Evolutionary conservation across 2,888 invertebrate species (phyloP), one percentile per base, ranked within the genome.

Genomic region (Eristalinus aeneus): DNA sequence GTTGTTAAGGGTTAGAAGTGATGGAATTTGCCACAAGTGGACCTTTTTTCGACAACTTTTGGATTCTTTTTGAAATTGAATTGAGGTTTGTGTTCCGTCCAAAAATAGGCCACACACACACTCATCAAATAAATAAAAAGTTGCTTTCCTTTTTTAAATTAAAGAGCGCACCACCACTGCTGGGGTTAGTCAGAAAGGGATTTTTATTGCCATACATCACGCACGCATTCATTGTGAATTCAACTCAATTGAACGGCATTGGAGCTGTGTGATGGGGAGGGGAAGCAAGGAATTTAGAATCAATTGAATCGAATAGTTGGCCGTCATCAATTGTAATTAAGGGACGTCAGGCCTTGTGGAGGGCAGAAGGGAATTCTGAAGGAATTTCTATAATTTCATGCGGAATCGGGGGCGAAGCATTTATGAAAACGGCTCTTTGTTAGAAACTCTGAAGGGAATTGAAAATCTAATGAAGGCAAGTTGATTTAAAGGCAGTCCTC

Each of bases 161-260:
- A 16, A 72, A 63, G 54, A 63, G 32, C 12, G 22, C 32, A 34
- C 6, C 53, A 34, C 22, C 8, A 23, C 27, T 2, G 56, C 1
- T 20, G 27, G 5, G 9, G 31, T 16, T 46, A 54, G 16, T n/a
- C 31, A 60, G 12, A 12, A 31, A 12, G 12, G 1, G 63, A 56
- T 58, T 75, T 74, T 64, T 27, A 73, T 63, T 73, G 73, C 73
- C 4, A 36, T 36, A 27, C 34, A 73, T 60, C 58, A 75, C 60
- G 74, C 58, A 65, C 58, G 16, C 58, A 39, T 36, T 32, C 46
- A 46, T 67, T 60, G 31, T 46, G 58, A 67, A 67, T 75, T 65
- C 67, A 65, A 75, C 60, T 75, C 75, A 75, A 60, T 58, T 67
- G 39, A 2, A 56, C 20, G 16, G 31, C 20, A 46, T 22, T 22